Base-by-base conservation (phyloP, 2,888 invertebrate species). In the Chymomyza caudatula region DNA sequence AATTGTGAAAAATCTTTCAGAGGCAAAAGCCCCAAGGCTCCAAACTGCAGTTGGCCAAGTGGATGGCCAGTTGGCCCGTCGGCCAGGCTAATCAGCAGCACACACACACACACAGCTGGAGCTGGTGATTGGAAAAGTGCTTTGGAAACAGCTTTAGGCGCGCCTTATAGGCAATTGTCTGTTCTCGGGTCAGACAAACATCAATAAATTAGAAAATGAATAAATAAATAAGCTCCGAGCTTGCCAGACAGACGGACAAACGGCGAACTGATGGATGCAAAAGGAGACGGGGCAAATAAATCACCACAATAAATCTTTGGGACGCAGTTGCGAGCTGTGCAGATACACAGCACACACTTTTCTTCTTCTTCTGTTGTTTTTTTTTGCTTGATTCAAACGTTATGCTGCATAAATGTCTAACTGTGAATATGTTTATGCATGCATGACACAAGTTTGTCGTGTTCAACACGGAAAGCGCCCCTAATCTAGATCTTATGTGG, bases 191-290 rank as follows among this genome's bases (percentile, higher is more conserved):
- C 81, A 83, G 78, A 85, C 78, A 85, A 82, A 77, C 81, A 83
- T 85, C 85, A 85, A 85, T 83, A 83, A 85, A 85, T 85, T 80
- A 85, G 85, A 85, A 85, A 85, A 83, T 85, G 84, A 83, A 85
- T 85, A 85, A 85, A 85, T 81, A 85, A 85, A 85, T 85, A 85
- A 85, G 81, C 79, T 78, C 71, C 73, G 70, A 67, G 67, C 68
- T 58, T 47, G 60, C 11, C 37, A 77, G 74, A 68, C 68, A 22
- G 54, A 29, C 71, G 61, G 60, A 60, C 64, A 42, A 3, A 43
- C 64, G 17, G 75, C 64, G 17, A 77, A 67, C 63, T 67, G 69
- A 67, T 56, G 53, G 29, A 67, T 42, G 51, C 61, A 60, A 44
- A 43, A 20, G 20, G 20, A 2, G 44, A 42, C 15, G 42, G 67